A percentile compares a stretch with the other conserved stretches of the same genome.
phyloP scores from a whole-genome alignment of 2,888 invertebrate species.

The Napeogenes sylphis region DNA sequence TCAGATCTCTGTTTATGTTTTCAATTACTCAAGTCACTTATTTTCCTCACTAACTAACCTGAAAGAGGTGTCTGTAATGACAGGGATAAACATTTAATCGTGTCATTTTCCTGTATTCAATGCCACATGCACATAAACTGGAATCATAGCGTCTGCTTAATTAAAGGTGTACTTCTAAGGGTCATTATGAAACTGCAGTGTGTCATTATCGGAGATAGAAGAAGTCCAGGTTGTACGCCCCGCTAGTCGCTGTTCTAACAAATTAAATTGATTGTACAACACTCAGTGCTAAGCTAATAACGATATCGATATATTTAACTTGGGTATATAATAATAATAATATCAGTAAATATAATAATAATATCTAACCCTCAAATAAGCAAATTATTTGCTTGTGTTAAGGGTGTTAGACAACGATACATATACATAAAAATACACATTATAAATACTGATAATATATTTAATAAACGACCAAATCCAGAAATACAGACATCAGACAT shows the following conservation, averaged over 20 bases:
- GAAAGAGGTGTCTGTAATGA: slow-evolving; percentile 1
- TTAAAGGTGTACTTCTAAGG: background rate
- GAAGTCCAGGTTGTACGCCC: background rate
- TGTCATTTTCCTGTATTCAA: slow-evolving; percentile 1
- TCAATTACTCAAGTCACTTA: background rate
- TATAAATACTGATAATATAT: no score
- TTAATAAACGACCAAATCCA: no score
- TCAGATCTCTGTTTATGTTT: background rate
- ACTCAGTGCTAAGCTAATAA: background rate
- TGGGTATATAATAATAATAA: no score
- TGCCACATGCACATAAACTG: slow-evolving; percentile 7
- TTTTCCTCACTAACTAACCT: background rate
- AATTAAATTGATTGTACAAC: background rate
- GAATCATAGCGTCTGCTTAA: slow-evolving; percentile 7
- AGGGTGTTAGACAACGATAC: no score
- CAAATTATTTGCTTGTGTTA: no score
- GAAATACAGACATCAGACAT: no score
- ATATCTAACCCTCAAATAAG: no score
- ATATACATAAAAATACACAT: no score
- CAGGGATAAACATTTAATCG: background rate
- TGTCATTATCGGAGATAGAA: slow-evolving; percentile 12
- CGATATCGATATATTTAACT: background rate
- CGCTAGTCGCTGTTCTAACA: background rate
- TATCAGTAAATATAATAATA: no score
- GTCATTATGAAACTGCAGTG: slow-evolving; percentile 7